A percentile compares a stretch with the other conserved stretches of the same genome.
These are phyloP conservation scores for Lacerta bilineata DNA, from an alignment of 2,797 vertebrate species.

Conservation along the genomic window DNA sequence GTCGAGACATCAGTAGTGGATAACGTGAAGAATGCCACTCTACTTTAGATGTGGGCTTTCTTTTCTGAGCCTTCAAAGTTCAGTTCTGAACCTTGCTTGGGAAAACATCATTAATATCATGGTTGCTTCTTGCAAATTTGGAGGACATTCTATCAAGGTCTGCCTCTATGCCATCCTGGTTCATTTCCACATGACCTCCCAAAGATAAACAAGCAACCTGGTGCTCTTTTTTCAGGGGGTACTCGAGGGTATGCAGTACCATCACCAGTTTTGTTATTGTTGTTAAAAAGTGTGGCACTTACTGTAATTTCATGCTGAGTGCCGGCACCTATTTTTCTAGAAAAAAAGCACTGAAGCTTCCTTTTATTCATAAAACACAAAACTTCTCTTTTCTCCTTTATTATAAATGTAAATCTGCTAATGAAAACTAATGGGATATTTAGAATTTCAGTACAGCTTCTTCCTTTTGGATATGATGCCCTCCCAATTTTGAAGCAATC, in stretches of 20 bases:
- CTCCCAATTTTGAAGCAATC: not conserved
- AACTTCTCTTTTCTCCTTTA: conserved; percentile 49
- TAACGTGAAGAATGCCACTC: not conserved
- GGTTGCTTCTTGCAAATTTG: too few species aligned
- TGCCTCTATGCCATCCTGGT: conserved; percentile 31
- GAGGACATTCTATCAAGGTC: conserved; percentile 46
- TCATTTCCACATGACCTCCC: not conserved
- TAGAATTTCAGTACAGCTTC: conserved; percentile 20
- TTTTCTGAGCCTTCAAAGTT: too few species aligned
- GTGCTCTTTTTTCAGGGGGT: too few species aligned
- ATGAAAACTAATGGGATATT: conserved; percentile 40
- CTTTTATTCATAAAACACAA: conserved; percentile 58
- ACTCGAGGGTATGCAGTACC: too few species aligned
- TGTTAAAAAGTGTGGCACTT: too few species aligned
- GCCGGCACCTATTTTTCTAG: too few species aligned
- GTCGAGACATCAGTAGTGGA: too few species aligned
- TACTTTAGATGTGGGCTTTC: not conserved
- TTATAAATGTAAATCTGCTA: conserved; percentile 61
- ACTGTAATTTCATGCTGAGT: too few species aligned
- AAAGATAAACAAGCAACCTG: not conserved
- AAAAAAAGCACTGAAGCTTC: conserved; percentile 30
- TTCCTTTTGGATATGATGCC: conserved; percentile 12
- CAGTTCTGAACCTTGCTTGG: too few species aligned
- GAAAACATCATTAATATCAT: too few species aligned
- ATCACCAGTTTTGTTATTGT: too few species aligned